Evolutionary conservation across 2,797 vertebrate genomes (phyloP), one percentile per base, ranked within the genome.

Genomic region (Rhincodon typus): DNA sequence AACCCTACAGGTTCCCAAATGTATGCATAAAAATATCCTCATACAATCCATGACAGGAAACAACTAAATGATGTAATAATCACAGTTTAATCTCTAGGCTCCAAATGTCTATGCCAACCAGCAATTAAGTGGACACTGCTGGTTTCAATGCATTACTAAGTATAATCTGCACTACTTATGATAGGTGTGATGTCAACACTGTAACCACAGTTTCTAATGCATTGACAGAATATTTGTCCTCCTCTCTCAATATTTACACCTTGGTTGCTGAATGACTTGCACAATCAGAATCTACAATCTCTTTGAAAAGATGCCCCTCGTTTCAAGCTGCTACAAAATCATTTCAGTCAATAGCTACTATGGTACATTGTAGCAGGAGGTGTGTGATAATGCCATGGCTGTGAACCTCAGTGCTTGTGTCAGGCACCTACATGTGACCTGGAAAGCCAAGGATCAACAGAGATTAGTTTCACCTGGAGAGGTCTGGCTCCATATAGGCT

Each of bases 311-410:
- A 82, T 19, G n/a, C 77, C 1, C n/a, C 5, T 82, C n/a, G 38
- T 19, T 82, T n/a, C 77, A 15, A 82, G 19, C 77, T 4, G 17
- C 4, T 99, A 99, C 0, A 99, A 99, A 97, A 98, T 98, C 97
- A 99, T 99, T 1, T 98, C 99, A 96, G 98, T 99, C 96, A 99
- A 99, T 96, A 96, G 99, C 1, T 99, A 99, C 97, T 99, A 99
- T 0, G 99, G 99, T 19, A 98, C 99, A 96, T 98, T 98, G 0
- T 99, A 98, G 97, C 98, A 72, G n/a, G 98, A 98, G 0, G 98
- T 98, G 12, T 98, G 13, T 98, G 98, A 95, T 99, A 99, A 1
- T 7, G 96, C 97, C 0, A 93, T 99, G 96, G 98, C 97, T 96
- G 98, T 98, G 95, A 98, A 96, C 8, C 97, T 99, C 96, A 99